Percentiles rank a stretch among this genome's conserved stretches.
These are phyloP conservation scores for Drosophila punjabiensis DNA, from an alignment of 1,140 invertebrate species.

Conservation along the genomic window DNA sequence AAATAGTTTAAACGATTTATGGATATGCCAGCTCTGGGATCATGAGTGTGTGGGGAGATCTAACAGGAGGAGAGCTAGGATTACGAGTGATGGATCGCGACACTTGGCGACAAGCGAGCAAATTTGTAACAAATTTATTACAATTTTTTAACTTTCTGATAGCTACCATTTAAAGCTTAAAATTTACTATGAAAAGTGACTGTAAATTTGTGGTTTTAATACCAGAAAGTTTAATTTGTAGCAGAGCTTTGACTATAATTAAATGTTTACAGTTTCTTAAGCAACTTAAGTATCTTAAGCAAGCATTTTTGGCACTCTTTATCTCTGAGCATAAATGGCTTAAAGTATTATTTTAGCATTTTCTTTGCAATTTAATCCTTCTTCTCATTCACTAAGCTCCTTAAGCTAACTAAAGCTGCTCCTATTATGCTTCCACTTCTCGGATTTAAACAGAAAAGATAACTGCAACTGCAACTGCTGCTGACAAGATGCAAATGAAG, in stretches of 20 bases:
- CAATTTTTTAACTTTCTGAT: neutral
- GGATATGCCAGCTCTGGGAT: conserved; percentile 17
- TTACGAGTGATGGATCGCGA: conserved; percentile 37
- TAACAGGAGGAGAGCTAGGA: conserved; percentile 1
- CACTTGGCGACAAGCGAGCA: conserved; percentile 28
- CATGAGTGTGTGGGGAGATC: neutral
- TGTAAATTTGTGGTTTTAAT: neutral
- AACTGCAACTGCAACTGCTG: conserved; percentile 6
- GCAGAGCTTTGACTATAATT: too few relatives aligned
- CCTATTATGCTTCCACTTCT: neutral
- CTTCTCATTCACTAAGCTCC: conserved; percentile 2
- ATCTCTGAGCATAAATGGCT: neutral
- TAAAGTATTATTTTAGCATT: neutral
- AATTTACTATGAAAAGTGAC: neutral
- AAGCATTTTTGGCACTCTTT: neutral
- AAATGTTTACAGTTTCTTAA: too few relatives aligned
- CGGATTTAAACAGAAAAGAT: conserved; percentile 14
- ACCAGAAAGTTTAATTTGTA: neutral
- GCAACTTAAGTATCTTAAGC: neutral
- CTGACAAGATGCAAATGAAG: conserved; percentile 61
- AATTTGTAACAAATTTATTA: conserved; percentile 37
- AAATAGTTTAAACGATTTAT: conserved; percentile 72
- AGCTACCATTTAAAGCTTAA: neutral
- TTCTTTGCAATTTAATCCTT: conserved; percentile 15
- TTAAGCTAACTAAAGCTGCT: conserved; percentile 12